Base-by-base conservation (phyloP, 2,113 vertebrate genomes). In the Microcebus tavaratra region DNA sequence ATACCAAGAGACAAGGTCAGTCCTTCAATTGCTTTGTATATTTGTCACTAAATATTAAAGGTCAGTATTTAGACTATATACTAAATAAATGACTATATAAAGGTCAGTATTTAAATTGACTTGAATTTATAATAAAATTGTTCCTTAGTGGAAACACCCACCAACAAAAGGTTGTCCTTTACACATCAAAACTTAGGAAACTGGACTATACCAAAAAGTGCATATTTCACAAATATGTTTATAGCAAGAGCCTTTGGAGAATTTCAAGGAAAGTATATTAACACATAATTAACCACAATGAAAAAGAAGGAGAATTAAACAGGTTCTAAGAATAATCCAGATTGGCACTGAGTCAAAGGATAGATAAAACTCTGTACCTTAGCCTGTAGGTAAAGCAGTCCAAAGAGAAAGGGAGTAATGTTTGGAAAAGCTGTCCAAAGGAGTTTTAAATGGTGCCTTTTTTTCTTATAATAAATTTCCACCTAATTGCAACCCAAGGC, bases 101-200 rank as follows among this genome's bases (percentile, higher is more conserved):
- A 88, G 25, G 11, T 36, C 50, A 53, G 15, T 86, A 79, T 88
- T 88, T 75, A 68, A 82, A 78, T 42, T 15, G 55, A 57, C 75
- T 94, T 82, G 17, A 86, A 96, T 89, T 88, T 85, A 39, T 57
- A 42, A 84, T 91, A 57, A 92, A 90, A 87, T 10, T 31, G 76
- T 91, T 70, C 72, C 76, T 7, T 72, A 67, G 31, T 83, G 36
- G n/a, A 50, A 73, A 91, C 65, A 29, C 53, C 48, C 13, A 63
- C 17, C 39, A 45, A 67, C 20, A 76, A 76, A 83, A 76, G 1
- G 4, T 57, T 50, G 17, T 6, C 73, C 55, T 89, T 91, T 34
- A 42, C 4, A 29, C 12, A 53, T 45, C 2, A 10, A 50, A 8
- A 86, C 27, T 94, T 76, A 76, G 14, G 36, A 27, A 65, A 59